Percentiles rank a stretch among this genome's conserved stretches.
Evolutionary conservation across 1,140 invertebrate genomes (phyloP).

Genomic region (Amyelois transitella): DNA sequence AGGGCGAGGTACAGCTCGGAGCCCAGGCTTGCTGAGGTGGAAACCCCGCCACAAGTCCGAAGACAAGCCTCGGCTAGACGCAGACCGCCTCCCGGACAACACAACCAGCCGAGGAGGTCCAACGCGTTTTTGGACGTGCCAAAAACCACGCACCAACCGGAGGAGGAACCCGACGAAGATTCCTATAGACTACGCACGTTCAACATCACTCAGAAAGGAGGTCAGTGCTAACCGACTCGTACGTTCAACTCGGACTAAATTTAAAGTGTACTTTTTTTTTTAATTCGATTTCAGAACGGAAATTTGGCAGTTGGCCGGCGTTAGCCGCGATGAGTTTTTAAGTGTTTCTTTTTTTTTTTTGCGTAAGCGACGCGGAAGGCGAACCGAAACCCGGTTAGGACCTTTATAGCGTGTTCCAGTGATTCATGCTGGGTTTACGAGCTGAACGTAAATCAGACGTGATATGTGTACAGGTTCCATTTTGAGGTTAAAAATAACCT

Average conservation of each 20-base stretch:
- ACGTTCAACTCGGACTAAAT: conserved; percentile 58
- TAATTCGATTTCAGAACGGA: conserved; percentile 34
- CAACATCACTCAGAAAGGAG: conserved; percentile 91
- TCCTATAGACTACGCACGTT: conserved; percentile 91
- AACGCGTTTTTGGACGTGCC: conserved; percentile 89
- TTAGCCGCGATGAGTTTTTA: conserved; percentile 20
- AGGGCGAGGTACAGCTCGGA: conserved; percentile 76
- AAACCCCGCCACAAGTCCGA: conserved; percentile 71
- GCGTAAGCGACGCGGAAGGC: conserved; percentile 24
- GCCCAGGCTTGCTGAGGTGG: conserved; percentile 75
- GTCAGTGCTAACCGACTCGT: conserved; percentile 70
- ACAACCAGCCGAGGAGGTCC: conserved; percentile 72
- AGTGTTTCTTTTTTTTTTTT: conserved; percentile 26
- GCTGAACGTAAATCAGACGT: conserved; percentile 41
- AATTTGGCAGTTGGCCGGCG: conserved; percentile 49
- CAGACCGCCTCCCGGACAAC: conserved; percentile 57
- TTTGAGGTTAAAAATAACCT: conserved; percentile 51
- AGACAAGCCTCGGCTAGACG: conserved; percentile 74
- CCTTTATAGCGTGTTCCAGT: conserved; percentile 31
- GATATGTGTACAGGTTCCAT: conserved; percentile 42
- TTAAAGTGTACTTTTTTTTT: conserved; percentile 48
- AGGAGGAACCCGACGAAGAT: conserved; percentile 83
- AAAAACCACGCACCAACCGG: conserved; percentile 67
- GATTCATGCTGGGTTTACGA: conserved; percentile 40
- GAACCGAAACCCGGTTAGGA: conserved; percentile 24